Base-by-base conservation (phyloP, 2,888 invertebrate species). In the Caenorhabditis sp. region DNA sequence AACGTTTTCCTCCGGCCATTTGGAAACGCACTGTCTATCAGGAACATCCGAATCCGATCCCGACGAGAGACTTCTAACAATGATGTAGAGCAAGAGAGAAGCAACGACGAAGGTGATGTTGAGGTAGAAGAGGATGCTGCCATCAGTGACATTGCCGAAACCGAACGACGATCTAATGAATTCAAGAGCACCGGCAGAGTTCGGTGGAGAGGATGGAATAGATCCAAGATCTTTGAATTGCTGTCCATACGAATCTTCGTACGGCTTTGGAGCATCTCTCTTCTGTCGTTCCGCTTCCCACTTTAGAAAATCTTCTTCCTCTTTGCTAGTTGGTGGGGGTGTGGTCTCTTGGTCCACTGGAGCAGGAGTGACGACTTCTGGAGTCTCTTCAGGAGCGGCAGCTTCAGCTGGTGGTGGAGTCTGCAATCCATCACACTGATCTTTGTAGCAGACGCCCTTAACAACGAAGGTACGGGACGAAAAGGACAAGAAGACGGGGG, bases 391-490 rank as follows among this genome's bases (percentile, higher is more conserved):
- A 20, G 56, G 55, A 55, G 32, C 67, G 15, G 56, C 40, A 55
- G 32, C 67, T 28, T 40, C 11, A 11, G 37, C 20, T 22, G 61
- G n/a, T 44, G 69, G 53, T 20, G 80, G 47, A 8, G 68, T 80
- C 80, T 80, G 80, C 68, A 80, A 80, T 80, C 74, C 68, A 8
- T 80, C 58, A 74, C 80, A 80, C 50, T 80, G 68, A 18, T 80
- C 80, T 74, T 80, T 80, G 80, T 74, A 80, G 80, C 80, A 80
- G 58, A 65, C 56, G 62, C 74, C 80, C 80, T 80, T 44, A 65
- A 58, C 58, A 22, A 61, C 51, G 56, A 22, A 56, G 44, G 64
- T 60, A 40, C 37, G 22, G 24, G 32, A 60, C 20, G 37, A 13
- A 70, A 20, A 11, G 64, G 18, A 32, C n/a, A 55, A 22, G 2